A percentile compares a stretch with the other conserved stretches of the same genome.
phyloP scores from a whole-genome alignment of 2,113 vertebrate genomes.

The Sminthopsis crassicaudata region DNA sequence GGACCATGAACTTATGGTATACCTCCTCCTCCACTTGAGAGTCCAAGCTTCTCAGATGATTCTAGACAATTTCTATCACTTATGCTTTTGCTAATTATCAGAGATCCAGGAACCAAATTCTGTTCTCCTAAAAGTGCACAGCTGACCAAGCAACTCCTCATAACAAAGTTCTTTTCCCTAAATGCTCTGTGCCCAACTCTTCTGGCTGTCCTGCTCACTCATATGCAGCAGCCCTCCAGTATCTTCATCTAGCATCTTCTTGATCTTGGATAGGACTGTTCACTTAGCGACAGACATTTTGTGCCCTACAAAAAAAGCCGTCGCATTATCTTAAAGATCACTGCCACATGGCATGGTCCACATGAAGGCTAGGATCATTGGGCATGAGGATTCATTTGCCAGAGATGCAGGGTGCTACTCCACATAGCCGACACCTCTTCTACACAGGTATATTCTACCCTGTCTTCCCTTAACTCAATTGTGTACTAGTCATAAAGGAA shows the following conservation, averaged over 20 bases:
- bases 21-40: background rate
- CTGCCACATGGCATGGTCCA: background rate
- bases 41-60: background rate
- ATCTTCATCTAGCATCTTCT: background rate
- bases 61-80: background rate
- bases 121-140: background rate
- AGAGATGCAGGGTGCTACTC: background rate
- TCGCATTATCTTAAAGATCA: background rate
- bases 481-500: background rate
- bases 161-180: background rate
- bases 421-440: background rate
- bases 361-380: background rate
- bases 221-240: background rate
- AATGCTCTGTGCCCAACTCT: background rate
- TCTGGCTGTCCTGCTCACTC: background rate
- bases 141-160: background rate
- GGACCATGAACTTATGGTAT: background rate
- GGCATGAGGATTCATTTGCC: background rate
- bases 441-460: background rate
- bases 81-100: background rate
- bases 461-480: background rate
- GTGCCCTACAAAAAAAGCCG: background rate
- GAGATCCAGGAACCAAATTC: background rate
- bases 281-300: background rate
- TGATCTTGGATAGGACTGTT: background rate